Conservation (phyloP, 2,113 vertebrate species). For the Origma solitaria region DNA sequence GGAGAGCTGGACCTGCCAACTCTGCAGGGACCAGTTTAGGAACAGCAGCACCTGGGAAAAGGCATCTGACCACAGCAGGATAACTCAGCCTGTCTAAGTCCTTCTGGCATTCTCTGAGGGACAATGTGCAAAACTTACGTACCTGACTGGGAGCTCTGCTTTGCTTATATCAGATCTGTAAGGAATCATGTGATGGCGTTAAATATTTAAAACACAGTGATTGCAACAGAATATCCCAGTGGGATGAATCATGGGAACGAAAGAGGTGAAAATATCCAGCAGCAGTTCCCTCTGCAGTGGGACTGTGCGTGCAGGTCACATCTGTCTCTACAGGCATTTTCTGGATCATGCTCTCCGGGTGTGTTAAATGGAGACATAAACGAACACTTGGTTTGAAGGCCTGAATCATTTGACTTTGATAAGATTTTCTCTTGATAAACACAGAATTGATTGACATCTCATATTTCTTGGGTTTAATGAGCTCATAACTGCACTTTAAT, state of each 20-base stretch:
- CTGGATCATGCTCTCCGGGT: neutral
- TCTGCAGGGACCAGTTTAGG: neutral
- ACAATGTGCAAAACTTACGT: neutral
- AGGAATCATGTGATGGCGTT: neutral
- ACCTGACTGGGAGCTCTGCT: neutral
- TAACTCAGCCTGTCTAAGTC: rapidly evolving
- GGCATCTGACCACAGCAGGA: neutral
- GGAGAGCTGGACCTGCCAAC: neutral
- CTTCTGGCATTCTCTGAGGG: neutral
- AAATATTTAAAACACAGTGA: neutral
- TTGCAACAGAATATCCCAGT: neutral
- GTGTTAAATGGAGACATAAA: neutral
- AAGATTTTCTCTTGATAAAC: constrained; percentile 30
- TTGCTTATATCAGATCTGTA: neutral
- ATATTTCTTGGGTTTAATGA: constrained; percentile 10
- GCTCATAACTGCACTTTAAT: constrained; percentile 34
- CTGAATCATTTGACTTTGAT: constrained; percentile 1
- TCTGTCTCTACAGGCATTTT: neutral
- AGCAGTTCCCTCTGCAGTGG: neutral
- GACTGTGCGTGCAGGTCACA: neutral
- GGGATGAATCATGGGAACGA: neutral
- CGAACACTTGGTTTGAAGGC: neutral
- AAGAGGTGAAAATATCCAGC: neutral
- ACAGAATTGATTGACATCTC: neutral
- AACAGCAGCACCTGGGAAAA: neutral